Evolutionary conservation across 2,888 invertebrate genomes (phyloP).

Genomic region (Melieria crassipennis): DNA sequence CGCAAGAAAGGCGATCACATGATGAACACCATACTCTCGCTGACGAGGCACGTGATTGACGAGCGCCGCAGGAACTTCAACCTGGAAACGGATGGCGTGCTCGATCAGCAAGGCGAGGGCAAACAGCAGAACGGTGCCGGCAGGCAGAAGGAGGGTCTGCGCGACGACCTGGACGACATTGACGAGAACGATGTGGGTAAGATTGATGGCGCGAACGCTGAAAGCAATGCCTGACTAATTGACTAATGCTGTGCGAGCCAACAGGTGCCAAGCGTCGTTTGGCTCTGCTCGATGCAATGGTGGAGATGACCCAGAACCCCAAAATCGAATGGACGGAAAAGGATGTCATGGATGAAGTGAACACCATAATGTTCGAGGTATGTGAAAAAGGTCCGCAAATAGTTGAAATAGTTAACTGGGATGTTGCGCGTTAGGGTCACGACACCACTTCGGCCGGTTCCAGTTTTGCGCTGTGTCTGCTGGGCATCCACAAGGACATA

Average conservation of each 20-base stretch:
- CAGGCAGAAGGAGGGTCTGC: conserved; percentile 68
- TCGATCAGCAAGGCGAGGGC: conserved; percentile 48
- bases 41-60: conserved; percentile 75
- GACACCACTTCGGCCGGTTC: conserved; percentile 88
- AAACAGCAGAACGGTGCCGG: conserved; percentile 42
- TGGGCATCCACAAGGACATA: conserved; percentile 82
- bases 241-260: neutral
- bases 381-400: conserved; percentile 8
- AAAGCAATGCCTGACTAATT: conserved; percentile 14
- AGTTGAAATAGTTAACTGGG: neutral
- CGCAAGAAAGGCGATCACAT: conserved; percentile 75
- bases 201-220: conserved; percentile 4
- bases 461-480: conserved; percentile 84
- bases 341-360: conserved; percentile 87
- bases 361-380: conserved; percentile 87
- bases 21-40: conserved; percentile 76
- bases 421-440: conserved; percentile 70
- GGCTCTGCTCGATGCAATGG: conserved; percentile 88
- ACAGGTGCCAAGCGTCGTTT: conserved; percentile 82
- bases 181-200: conserved; percentile 82
- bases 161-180: conserved; percentile 82
- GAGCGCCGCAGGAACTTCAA: conserved; percentile 72
- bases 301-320: conserved; percentile 84
- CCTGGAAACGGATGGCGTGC: conserved; percentile 52
- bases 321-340: conserved; percentile 74